Conservation (phyloP, 1,140 invertebrate genomes). For the Amyelois transitella region DNA sequence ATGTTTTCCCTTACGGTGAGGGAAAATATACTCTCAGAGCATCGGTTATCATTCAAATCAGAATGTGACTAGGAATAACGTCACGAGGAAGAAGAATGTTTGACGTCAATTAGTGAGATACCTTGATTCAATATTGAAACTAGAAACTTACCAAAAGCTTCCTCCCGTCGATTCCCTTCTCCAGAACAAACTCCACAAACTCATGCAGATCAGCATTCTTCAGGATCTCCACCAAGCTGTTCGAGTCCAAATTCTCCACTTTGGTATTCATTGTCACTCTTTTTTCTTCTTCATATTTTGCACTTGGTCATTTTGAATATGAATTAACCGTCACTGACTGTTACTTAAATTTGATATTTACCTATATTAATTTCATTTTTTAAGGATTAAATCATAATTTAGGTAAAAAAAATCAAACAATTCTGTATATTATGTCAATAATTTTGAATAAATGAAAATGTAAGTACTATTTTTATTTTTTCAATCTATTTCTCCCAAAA, state of each 20-base stretch:
- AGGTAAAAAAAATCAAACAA: too few relatives aligned
- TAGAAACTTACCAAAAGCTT: conserved; percentile 48
- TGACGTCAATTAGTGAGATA: background rate
- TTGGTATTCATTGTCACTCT: conserved; percentile 20
- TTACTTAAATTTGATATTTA: too few relatives aligned
- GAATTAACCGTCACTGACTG: background rate
- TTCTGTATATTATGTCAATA: too few relatives aligned
- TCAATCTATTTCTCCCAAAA: too few relatives aligned
- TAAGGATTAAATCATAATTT: too few relatives aligned
- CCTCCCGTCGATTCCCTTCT: conserved; percentile 46
- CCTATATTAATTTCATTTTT: too few relatives aligned
- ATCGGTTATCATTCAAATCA: background rate
- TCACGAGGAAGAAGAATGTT: background rate
- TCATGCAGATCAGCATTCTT: conserved; percentile 43
- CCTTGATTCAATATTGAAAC: background rate
- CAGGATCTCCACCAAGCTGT: conserved; percentile 39
- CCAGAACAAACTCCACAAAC: conserved; percentile 44
- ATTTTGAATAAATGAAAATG: too few relatives aligned
- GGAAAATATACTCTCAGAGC: background rate
- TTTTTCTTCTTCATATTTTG: background rate
- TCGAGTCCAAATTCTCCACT: conserved; percentile 36
- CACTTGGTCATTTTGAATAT: background rate
- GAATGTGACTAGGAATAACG: background rate
- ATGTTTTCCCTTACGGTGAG: too few relatives aligned
- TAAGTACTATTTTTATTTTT: too few relatives aligned